Evolutionary conservation across 1,140 invertebrate species (phyloP), one percentile per base, ranked within the genome.

Genomic region (Melitaea cinxia): DNA sequence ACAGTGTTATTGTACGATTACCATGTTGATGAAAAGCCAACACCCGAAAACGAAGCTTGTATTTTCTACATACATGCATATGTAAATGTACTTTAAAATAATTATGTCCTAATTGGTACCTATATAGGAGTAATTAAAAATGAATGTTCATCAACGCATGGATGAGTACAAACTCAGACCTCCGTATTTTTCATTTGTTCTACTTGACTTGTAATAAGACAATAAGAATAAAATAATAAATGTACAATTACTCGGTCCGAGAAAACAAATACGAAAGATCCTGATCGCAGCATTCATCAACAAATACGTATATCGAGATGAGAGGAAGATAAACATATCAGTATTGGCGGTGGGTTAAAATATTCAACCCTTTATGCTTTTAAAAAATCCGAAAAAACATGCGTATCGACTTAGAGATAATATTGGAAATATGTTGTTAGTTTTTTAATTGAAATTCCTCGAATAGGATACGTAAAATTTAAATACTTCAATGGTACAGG

Each of bases 1-100:
- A 69, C 82, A 83, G 84, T 90, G 85, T 90, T 90, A 85, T 90
- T 84, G 73, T 72, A 87, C 82, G 82, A 90, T 90, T 90, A 88
- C 74, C 85, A 88, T 90, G 80, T 78, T 88, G 86, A 90, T 90
- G 86, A 87, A 90, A 90, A 86, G 81, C 75, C 83, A 90, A 90
- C 88, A 90, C 62, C 61, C 68, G 77, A 78, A 77, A 75, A 82
- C 69, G 70, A 62, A 56, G 59, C 70, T 75, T 76, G 65, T 65
- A 57, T 62, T 77, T 68, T 64, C 68, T 65, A 83, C 70, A 66
- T 61, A 66, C 45, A 57, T 19, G 42, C 56, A 47, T 35, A 60
- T 49, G 58, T 47, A 55, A 37, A 63, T 30, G 45, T 56, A 62
- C 49, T 70, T 66, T 62, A 63, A 62, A 62, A 70, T 65, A 67